Percentiles rank a stretch among this genome's conserved stretches.
Evolutionary conservation across 37 sponge, comb jelly and placozoan species (phyloP).

Genomic region (Geodia barretti): DNA sequence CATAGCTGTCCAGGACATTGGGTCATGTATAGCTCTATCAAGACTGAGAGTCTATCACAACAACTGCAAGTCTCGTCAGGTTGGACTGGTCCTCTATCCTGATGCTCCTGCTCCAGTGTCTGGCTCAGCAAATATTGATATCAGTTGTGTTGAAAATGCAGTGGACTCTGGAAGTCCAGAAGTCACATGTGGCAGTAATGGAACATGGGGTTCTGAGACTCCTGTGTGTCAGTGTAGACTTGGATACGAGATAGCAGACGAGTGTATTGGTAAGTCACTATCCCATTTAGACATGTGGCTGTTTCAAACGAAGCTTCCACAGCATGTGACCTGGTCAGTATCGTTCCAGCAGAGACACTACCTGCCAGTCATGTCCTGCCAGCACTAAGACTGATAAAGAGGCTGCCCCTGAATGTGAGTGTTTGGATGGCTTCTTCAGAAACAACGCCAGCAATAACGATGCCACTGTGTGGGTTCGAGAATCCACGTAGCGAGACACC

Average conservation of each 20-base stretch:
- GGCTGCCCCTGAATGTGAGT: neutral
- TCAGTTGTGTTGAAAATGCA: conserved; percentile 6
- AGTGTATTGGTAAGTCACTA: no score
- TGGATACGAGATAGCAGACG: no score
- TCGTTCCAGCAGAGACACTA: neutral
- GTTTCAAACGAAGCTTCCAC: neutral
- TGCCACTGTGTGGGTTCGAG: no score
- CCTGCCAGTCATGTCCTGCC: conserved; percentile 1
- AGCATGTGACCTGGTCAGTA: conserved; percentile 13
- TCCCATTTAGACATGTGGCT: no score
- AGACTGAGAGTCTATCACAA: neutral
- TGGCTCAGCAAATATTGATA: neutral
- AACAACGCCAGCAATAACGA: no score
- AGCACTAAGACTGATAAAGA: neutral
- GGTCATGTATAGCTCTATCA: neutral
- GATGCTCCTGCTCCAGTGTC: neutral
- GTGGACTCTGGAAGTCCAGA: neutral
- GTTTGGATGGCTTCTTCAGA: conserved; percentile 9
- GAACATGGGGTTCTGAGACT: neutral
- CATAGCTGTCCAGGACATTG: neutral
- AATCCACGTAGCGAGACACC: no score
- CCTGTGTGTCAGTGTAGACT: neutral
- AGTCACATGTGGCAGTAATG: neutral
- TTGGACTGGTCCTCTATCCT: conserved; percentile 1
- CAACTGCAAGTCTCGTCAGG: neutral